A percentile compares a stretch with the other conserved stretches of the same genome.
Evolutionary conservation across 2,113 vertebrate species (phyloP).

Genomic region (Dicaeum eximium): DNA sequence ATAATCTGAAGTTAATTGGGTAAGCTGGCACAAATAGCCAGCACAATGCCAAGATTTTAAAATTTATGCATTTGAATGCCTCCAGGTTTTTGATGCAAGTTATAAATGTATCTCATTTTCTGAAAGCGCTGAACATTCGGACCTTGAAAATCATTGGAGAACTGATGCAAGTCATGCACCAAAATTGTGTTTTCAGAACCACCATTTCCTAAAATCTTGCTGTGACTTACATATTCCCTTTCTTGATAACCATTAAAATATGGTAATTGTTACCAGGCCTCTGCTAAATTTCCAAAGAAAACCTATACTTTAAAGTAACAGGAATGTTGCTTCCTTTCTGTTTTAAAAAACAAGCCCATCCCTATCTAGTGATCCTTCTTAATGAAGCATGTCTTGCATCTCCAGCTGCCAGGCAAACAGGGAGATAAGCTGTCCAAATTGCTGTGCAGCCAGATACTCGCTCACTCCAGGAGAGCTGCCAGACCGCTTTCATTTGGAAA

Average conservation of each 20-base stretch:
- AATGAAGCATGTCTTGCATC: constrained; percentile 13
- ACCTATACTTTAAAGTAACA: constrained; percentile 11
- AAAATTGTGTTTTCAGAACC: neutral
- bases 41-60: neutral
- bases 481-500: neutral
- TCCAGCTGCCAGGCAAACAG: neutral
- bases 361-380: constrained; percentile 23
- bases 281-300: constrained; percentile 15
- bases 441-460: neutral
- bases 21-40: neutral
- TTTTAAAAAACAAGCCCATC: neutral
- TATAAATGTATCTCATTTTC: neutral
- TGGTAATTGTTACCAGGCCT: constrained; percentile 23
- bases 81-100: neutral
- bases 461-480: constrained; percentile 7
- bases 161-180: neutral
- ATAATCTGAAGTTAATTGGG: neutral
- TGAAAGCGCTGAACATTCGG: neutral
- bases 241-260: constrained; percentile 40
- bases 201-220: neutral
- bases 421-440: neutral
- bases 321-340: neutral
- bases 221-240: constrained; percentile 6
- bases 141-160: neutral
- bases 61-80: neutral